A percentile compares a stretch with the other conserved stretches of the same genome.
phyloP scores from a whole-genome alignment of 2,113 vertebrate genomes.

The Misgurnus anguillicaudatus region DNA sequence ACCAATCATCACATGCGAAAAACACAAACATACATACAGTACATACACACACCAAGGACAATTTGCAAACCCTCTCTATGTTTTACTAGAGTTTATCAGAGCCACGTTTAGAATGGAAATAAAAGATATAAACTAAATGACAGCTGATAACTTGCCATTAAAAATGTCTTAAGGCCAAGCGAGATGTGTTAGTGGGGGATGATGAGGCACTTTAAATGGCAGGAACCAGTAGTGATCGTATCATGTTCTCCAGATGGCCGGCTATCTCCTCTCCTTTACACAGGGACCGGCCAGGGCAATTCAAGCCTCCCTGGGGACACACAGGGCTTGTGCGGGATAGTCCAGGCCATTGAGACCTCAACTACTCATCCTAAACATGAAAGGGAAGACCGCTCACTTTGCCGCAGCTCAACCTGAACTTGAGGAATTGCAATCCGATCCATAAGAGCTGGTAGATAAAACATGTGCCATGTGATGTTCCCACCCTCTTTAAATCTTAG shows the following conservation, averaged over 20 bases:
- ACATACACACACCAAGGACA: background rate
- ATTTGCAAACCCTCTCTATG: background rate
- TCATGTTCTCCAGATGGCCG: constrained; percentile 59
- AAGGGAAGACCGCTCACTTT: background rate
- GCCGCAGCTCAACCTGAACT: constrained; percentile 11
- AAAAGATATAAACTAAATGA: constrained; percentile 30
- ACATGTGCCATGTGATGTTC: constrained; percentile 8
- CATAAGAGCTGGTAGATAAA: background rate
- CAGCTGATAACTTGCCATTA: constrained; percentile 15
- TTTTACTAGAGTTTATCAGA: background rate
- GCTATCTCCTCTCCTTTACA: constrained; percentile 46
- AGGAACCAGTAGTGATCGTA: constrained; percentile 45
- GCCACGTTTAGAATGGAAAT: background rate
- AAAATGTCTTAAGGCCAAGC: background rate
- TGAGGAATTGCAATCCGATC: background rate
- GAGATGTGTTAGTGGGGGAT: constrained; percentile 1
- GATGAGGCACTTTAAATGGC: constrained; percentile 40
- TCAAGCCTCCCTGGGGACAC: constrained; percentile 44
- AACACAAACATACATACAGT: constrained; percentile 12
- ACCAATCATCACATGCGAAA: background rate
- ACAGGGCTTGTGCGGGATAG: background rate
- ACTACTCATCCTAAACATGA: constrained; percentile 31
- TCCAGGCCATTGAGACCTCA: background rate
- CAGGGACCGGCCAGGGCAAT: background rate
- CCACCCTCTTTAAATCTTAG: background rate